A percentile compares a stretch with the other conserved stretches of the same genome.
phyloP scores from a whole-genome alignment of 2,888 invertebrate species.

The Trichopria drosophilae region DNA sequence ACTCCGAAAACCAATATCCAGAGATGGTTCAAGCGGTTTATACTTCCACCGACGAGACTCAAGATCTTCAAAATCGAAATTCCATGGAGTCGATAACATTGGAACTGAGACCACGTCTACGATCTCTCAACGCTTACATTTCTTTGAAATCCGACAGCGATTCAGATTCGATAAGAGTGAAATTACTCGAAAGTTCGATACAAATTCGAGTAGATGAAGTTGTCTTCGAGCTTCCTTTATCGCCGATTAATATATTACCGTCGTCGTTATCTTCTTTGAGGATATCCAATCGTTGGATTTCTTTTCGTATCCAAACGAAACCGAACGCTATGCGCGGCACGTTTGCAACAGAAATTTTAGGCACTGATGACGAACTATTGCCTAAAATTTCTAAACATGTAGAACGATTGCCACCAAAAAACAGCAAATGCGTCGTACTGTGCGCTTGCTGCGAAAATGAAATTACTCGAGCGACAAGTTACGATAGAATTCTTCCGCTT shows the following conservation, averaged over 20 bases:
- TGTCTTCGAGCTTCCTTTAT: slow-evolving; percentile 39
- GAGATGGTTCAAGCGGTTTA: no score
- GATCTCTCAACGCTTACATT: slow-evolving; percentile 50
- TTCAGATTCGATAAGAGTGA: slow-evolving; percentile 39
- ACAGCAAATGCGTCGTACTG: slow-evolving; percentile 35
- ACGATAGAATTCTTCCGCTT: slow-evolving; percentile 48
- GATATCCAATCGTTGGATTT: slow-evolving; percentile 48
- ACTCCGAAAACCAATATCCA: no score
- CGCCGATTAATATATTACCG: slow-evolving; percentile 46
- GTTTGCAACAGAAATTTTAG: slow-evolving; percentile 47
- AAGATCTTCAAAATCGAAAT: no score
- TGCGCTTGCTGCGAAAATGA: slow-evolving; percentile 49
- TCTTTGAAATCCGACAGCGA: slow-evolving; percentile 37
- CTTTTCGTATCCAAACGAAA: slow-evolving; percentile 50
- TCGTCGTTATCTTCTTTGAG: slow-evolving; percentile 47
- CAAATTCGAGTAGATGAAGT: slow-evolving; percentile 39
- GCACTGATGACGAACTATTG: slow-evolving; percentile 21
- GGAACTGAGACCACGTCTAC: slow-evolving; percentile 50
- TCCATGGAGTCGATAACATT: slow-evolving; percentile 43
- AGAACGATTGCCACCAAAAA: slow-evolving; percentile 37
- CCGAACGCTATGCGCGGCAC: slow-evolving; percentile 47
- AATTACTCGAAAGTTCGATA: slow-evolving; percentile 45
- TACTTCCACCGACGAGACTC: no score
- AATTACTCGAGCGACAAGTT: slow-evolving; percentile 41
- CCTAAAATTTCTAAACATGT: slow-evolving; percentile 16